A percentile compares a stretch with the other conserved stretches of the same genome.
Evolutionary conservation across 2,888 invertebrate genomes (phyloP).

Genomic region (Protodeltote pygarga): DNA sequence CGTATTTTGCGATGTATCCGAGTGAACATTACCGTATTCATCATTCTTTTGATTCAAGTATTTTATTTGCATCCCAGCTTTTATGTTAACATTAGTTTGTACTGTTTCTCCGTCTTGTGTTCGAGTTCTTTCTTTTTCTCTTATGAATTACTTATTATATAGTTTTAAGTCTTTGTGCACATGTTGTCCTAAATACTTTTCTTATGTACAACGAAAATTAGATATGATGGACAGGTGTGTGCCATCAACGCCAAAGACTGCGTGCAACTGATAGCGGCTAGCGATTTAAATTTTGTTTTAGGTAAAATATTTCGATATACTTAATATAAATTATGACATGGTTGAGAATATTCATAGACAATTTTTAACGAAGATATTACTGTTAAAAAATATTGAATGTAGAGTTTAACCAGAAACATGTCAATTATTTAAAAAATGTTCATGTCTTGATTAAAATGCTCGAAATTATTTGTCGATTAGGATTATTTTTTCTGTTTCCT

Average conservation of each 20-base stretch:
- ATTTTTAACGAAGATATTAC: neutral
- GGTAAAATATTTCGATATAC: neutral
- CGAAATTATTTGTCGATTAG: neutral
- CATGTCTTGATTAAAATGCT: neutral
- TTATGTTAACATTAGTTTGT: constrained; percentile 9
- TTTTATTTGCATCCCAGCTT: constrained; percentile 3
- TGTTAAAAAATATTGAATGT: neutral
- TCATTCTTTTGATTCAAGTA: constrained; percentile 16
- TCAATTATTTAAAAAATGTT: neutral
- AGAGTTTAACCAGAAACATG: neutral
- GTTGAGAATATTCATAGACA: neutral
- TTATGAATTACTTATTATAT: constrained; percentile 23
- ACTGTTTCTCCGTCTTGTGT: constrained; percentile 26
- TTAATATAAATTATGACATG: neutral
- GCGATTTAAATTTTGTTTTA: constrained; percentile 3
- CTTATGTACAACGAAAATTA: constrained; percentile 11
- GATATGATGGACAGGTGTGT: constrained; percentile 28
- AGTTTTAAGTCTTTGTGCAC: constrained; percentile 20
- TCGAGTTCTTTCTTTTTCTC: constrained; percentile 30
- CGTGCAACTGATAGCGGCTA: constrained; percentile 43
- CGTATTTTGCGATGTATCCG: constrained; percentile 1
- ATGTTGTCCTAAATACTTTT: constrained; percentile 5
- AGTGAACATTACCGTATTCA: neutral
- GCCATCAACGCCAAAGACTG: constrained; percentile 64
- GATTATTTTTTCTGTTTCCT: neutral